phyloP scores from a whole-genome alignment of 2,888 invertebrate species.

The Erannis defoliaria region DNA sequence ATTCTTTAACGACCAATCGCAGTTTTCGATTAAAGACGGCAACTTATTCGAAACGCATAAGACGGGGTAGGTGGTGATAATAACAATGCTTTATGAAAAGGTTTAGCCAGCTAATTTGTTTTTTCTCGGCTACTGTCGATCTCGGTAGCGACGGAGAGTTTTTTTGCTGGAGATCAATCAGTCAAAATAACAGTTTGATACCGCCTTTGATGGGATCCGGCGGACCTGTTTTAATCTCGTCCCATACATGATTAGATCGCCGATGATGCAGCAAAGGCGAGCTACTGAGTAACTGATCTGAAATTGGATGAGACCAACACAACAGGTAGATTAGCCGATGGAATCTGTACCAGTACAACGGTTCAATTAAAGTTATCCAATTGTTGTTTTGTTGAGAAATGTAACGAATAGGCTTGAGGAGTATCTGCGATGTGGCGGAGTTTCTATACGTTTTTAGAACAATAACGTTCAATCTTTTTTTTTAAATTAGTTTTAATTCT shows the following conservation, averaged over 20 bases:
- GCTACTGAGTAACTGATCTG: conserved; percentile 74
- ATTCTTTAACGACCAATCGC: conserved; percentile 51
- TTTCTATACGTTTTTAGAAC: background rate
- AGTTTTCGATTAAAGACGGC: conserved; percentile 58
- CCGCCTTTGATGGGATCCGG: conserved; percentile 85
- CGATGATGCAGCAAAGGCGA: conserved; percentile 81
- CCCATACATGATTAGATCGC: conserved; percentile 85
- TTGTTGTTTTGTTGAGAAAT: conserved; percentile 32
- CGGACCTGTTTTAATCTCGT: conserved; percentile 84
- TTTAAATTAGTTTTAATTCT: no score
- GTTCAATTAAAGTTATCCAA: conserved; percentile 36
- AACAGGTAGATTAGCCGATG: conserved; percentile 69
- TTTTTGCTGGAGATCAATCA: conserved; percentile 85
- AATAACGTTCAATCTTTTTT: no score
- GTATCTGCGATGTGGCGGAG: conserved; percentile 1
- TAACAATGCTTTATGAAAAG: conserved; percentile 86
- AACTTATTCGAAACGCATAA: conserved; percentile 63
- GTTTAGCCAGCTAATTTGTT: conserved; percentile 87
- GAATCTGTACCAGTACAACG: conserved; percentile 52
- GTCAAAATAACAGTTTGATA: conserved; percentile 87
- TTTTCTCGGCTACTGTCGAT: conserved; percentile 86
- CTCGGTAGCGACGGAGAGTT: conserved; percentile 82
- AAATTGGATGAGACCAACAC: conserved; percentile 74
- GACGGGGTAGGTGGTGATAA: conserved; percentile 82
- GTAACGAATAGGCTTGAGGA: conserved; percentile 25